Evolutionary conservation across 2,888 invertebrate genomes (phyloP).

Genomic region (Orthosia gothica): DNA sequence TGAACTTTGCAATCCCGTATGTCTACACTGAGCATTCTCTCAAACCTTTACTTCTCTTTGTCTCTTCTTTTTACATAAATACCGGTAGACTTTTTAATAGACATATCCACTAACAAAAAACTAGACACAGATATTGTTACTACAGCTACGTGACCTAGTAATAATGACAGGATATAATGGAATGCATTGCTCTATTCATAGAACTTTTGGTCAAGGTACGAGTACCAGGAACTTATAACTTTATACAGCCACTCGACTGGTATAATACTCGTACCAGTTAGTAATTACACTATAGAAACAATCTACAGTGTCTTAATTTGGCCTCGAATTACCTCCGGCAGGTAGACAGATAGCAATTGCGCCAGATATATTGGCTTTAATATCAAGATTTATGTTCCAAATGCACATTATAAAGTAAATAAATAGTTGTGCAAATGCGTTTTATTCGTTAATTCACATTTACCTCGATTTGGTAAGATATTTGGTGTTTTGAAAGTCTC

Average conservation of each 20-base stretch:
- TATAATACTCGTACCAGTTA: slow-evolving; percentile 16
- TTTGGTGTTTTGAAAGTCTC: slow-evolving; percentile 26
- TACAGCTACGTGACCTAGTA: slow-evolving; percentile 7
- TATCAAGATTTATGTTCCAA: slow-evolving; percentile 44
- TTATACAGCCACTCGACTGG: slow-evolving; percentile 6
- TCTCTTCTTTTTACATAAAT: neutral
- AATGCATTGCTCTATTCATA: slow-evolving; percentile 16
- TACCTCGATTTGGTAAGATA: slow-evolving; percentile 34
- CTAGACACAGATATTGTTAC: neutral
- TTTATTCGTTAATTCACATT: slow-evolving; percentile 30
- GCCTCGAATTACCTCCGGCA: slow-evolving; percentile 55
- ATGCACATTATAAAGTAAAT: slow-evolving; percentile 37
- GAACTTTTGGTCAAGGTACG: slow-evolving; percentile 32
- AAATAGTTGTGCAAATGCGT: slow-evolving; percentile 43
- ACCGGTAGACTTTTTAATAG: neutral
- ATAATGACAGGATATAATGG: slow-evolving; percentile 1
- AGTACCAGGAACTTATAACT: slow-evolving; percentile 40
- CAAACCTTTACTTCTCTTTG: neutral
- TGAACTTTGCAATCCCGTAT: too few relatives aligned
- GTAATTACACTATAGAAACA: slow-evolving; percentile 42
- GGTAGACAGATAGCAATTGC: slow-evolving; percentile 29
- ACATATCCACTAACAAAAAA: neutral
- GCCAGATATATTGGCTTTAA: slow-evolving; percentile 32
- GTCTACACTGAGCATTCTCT: too few relatives aligned
- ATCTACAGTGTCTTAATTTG: slow-evolving; percentile 51